phyloP scores from a whole-genome alignment of 1,140 invertebrate genomes.

The Cydia splendana region DNA sequence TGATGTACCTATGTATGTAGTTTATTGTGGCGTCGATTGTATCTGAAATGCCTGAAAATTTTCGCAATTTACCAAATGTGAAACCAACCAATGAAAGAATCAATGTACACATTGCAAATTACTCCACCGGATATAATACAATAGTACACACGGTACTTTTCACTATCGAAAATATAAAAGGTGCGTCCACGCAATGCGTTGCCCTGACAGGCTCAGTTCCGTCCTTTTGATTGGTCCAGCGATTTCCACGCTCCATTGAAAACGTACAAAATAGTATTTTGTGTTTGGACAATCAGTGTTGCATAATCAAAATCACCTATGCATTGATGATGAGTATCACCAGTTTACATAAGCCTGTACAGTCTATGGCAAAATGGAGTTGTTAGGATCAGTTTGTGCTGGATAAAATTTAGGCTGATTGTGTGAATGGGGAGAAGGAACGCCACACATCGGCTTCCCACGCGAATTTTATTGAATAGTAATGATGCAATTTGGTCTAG shows the following conservation, averaged over 20 bases:
- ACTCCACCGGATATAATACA: slow-evolving; percentile 47
- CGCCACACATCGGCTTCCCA: slow-evolving; percentile 53
- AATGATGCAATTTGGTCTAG: slow-evolving; percentile 52
- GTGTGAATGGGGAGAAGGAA: slow-evolving; percentile 47
- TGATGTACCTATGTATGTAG: not conserved
- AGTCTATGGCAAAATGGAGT: slow-evolving; percentile 12
- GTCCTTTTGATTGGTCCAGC: slow-evolving; percentile 57
- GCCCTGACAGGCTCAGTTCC: slow-evolving; percentile 66
- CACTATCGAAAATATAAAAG: slow-evolving; percentile 42
- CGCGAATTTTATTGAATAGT: slow-evolving; percentile 52
- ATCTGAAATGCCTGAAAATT: not conserved
- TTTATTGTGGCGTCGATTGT: not conserved
- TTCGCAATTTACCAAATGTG: not conserved
- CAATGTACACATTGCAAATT: slow-evolving; percentile 33
- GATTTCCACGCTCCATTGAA: slow-evolving; percentile 59
- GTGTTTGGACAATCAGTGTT: slow-evolving; percentile 50
- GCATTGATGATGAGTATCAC: slow-evolving; percentile 44
- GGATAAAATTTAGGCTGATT: slow-evolving; percentile 35
- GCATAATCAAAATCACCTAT: slow-evolving; percentile 51
- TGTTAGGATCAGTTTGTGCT: slow-evolving; percentile 34
- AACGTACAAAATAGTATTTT: slow-evolving; percentile 43
- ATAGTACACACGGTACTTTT: slow-evolving; percentile 43
- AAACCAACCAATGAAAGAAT: not conserved
- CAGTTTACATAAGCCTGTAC: slow-evolving; percentile 37
- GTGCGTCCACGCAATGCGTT: slow-evolving; percentile 62